Conservation (phyloP, 1,140 invertebrate genomes). For the Pissodes strobi region DNA sequence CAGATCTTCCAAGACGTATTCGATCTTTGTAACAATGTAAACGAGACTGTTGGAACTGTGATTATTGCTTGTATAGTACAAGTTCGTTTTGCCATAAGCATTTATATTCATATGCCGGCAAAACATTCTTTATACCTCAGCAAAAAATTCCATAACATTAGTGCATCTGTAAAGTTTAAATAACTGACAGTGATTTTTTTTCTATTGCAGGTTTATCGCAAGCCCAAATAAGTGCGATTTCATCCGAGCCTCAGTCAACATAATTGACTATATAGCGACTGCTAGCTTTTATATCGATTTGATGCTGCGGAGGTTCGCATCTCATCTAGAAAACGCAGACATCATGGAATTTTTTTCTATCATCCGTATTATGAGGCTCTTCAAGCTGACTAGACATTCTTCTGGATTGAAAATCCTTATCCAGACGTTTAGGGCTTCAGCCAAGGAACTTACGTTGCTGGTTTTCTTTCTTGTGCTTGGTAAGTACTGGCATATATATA, state of each 20-base stretch:
- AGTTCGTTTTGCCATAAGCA: too few relatives aligned
- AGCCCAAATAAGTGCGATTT: slow-evolving; percentile 92
- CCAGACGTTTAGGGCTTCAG: slow-evolving; percentile 95
- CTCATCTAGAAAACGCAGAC: slow-evolving; percentile 92
- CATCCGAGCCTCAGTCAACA: slow-evolving; percentile 91
- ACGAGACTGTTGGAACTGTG: too few relatives aligned
- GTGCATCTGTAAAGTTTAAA: too few relatives aligned
- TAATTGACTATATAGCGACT: slow-evolving; percentile 98
- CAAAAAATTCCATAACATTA: too few relatives aligned
- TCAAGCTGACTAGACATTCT: slow-evolving; percentile 96
- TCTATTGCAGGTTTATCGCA: slow-evolving; percentile 83
- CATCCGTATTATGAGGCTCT: slow-evolving; percentile 96
- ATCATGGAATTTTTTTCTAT: slow-evolving; percentile 99
- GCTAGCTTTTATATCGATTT: slow-evolving; percentile 97
- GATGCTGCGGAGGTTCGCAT: slow-evolving; percentile 80
- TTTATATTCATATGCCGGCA: too few relatives aligned
- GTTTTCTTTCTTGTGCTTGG: slow-evolving; percentile 92
- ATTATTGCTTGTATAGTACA: too few relatives aligned
- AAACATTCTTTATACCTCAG: too few relatives aligned
- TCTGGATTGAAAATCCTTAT: slow-evolving; percentile 98
- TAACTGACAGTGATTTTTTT: too few relatives aligned
- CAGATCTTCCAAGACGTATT: too few relatives aligned
- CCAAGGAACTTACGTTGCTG: slow-evolving; percentile 93
- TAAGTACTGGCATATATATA: neutral
- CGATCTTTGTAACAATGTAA: too few relatives aligned